A percentile compares a stretch with the other conserved stretches of the same genome.
phyloP scores from a whole-genome alignment of 2,888 invertebrate genomes.

The Rhopalosiphum nymphaeae region DNA sequence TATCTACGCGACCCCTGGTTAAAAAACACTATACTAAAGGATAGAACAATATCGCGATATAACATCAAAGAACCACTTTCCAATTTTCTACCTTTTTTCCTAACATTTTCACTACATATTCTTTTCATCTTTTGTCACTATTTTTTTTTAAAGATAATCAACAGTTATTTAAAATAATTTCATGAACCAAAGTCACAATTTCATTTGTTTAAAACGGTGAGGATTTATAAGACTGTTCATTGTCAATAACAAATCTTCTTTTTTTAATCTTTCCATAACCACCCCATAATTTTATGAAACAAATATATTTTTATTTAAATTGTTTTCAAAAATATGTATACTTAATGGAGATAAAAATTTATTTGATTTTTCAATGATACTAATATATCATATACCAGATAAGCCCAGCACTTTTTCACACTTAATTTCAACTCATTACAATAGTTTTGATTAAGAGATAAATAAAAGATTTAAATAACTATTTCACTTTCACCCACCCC shows the following conservation, averaged over 20 bases:
- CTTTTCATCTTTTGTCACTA: neutral
- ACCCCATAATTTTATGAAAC: neutral
- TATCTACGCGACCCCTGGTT: too few relatives aligned
- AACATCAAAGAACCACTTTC: neutral
- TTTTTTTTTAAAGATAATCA: neutral
- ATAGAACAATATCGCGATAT: neutral
- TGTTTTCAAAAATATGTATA: neutral
- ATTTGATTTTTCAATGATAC: neutral
- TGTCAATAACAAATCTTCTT: neutral
- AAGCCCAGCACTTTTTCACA: neutral
- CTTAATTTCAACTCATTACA: neutral
- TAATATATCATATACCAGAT: neutral
- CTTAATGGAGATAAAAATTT: too few relatives aligned
- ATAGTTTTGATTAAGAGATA: neutral
- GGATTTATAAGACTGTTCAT: neutral
- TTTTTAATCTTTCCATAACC: neutral
- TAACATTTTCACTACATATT: neutral
- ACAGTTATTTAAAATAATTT: neutral
- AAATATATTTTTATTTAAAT: neutral
- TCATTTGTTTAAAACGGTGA: neutral
- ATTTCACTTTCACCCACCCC: neutral
- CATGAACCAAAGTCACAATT: neutral
- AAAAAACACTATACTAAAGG: too few relatives aligned
- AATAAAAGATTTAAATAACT: neutral
- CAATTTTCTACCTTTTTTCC: neutral